phyloP scores from a whole-genome alignment of 2,797 vertebrate genomes.

The Enteromius viviparus region DNA sequence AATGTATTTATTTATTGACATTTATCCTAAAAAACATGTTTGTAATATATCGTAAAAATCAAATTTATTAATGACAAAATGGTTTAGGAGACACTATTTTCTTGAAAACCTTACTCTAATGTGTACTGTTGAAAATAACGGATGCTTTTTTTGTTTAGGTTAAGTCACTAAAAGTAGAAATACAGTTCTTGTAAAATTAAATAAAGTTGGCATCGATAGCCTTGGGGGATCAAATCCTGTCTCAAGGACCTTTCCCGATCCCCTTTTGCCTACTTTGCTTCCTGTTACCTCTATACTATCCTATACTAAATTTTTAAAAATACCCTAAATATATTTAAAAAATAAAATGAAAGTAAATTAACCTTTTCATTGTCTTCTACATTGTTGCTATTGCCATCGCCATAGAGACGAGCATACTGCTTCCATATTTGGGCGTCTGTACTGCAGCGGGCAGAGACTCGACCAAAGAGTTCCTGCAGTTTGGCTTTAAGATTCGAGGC shows the following conservation, averaged over 20 bases:
- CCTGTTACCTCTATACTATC: neutral
- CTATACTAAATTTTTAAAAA: neutral
- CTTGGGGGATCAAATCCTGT: neutral
- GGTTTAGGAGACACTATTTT: neutral
- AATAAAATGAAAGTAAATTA: slow-evolving; percentile 26
- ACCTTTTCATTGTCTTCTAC: slow-evolving; percentile 90
- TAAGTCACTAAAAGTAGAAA: neutral
- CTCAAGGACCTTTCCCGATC: neutral
- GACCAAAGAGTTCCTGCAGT: slow-evolving; percentile 87
- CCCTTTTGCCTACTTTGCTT: neutral
- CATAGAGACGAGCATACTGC: slow-evolving; percentile 85
- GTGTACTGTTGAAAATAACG: neutral
- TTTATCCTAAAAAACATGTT: neutral
- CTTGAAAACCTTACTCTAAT: neutral
- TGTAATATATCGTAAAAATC: neutral
- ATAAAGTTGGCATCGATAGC: too few relatives aligned
- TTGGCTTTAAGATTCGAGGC: slow-evolving; percentile 74
- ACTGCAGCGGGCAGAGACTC: slow-evolving; percentile 86
- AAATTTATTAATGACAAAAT: neutral
- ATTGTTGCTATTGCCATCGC: slow-evolving; percentile 78
- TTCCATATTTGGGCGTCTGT: slow-evolving; percentile 85
- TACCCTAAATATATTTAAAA: neutral
- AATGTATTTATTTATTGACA: neutral
- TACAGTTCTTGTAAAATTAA: neutral
- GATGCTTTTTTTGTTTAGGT: neutral